phyloP scores from a whole-genome alignment of 2,888 invertebrate species.

The Ceramica pisi region DNA sequence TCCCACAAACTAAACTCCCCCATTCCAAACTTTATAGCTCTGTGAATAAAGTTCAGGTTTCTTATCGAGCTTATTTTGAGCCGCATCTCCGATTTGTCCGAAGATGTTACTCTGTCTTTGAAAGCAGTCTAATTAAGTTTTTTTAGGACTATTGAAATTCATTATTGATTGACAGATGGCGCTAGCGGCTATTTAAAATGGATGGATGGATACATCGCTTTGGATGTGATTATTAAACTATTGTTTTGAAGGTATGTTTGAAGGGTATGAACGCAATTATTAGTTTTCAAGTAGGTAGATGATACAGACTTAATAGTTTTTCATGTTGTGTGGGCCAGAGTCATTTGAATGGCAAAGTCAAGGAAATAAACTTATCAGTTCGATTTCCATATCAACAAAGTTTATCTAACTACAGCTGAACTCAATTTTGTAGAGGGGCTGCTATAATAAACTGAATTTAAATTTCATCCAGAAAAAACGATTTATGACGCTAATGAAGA shows the following conservation, averaged over 20 bases:
- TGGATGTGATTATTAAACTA: constrained; percentile 74
- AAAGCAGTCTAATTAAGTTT: constrained; percentile 90
- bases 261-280: constrained; percentile 52
- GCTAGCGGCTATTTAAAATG: constrained; percentile 88
- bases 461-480: constrained; percentile 31
- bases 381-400: neutral
- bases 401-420: neutral
- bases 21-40: constrained; percentile 70
- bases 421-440: neutral
- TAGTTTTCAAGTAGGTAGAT: constrained; percentile 49
- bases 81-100: constrained; percentile 65
- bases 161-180: constrained; percentile 89
- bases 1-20: constrained; percentile 34
- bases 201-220: constrained; percentile 85
- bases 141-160: constrained; percentile 87
- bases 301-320: constrained; percentile 61
- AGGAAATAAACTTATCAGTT: neutral
- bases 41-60: constrained; percentile 60
- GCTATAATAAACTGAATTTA: constrained; percentile 12
- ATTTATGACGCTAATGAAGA: constrained; percentile 47
- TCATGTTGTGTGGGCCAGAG: constrained; percentile 70
- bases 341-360: neutral
- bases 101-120: constrained; percentile 82
- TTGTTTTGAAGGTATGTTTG: constrained; percentile 63
- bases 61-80: constrained; percentile 38